Evolutionary conservation across 2,113 vertebrate genomes (phyloP).

Genomic region (Pluvianellus socialis): DNA sequence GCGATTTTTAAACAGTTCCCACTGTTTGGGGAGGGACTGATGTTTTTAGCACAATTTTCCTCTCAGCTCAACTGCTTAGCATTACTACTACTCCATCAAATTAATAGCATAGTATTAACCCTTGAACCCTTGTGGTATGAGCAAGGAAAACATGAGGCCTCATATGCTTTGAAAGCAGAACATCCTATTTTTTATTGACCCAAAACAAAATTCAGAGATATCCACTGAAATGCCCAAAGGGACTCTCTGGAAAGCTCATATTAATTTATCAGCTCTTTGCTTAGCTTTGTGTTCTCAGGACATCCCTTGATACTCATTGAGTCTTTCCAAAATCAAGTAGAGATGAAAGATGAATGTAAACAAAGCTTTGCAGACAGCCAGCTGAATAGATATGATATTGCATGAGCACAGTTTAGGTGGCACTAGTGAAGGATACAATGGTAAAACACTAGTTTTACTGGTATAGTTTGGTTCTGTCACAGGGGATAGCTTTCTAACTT

Average conservation of each 20-base stretch:
- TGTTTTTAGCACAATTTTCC: background rate
- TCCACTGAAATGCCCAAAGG: background rate
- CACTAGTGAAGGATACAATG: background rate
- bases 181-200: background rate
- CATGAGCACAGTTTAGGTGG: background rate
- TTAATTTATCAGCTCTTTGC: background rate
- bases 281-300: background rate
- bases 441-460: background rate
- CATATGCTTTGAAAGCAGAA: background rate
- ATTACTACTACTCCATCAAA: background rate
- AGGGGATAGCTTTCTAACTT: background rate
- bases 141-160: background rate
- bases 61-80: background rate
- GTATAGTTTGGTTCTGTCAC: background rate
- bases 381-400: background rate
- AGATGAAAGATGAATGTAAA: background rate
- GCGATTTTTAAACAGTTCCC: background rate
- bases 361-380: background rate
- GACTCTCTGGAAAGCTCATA: background rate
- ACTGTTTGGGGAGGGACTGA: background rate
- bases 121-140: background rate
- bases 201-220: background rate
- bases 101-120: background rate
- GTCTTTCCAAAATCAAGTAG: background rate
- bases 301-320: background rate